Evolutionary conservation across 1,140 invertebrate genomes (phyloP).

Genomic region (Sycobia sp.): DNA sequence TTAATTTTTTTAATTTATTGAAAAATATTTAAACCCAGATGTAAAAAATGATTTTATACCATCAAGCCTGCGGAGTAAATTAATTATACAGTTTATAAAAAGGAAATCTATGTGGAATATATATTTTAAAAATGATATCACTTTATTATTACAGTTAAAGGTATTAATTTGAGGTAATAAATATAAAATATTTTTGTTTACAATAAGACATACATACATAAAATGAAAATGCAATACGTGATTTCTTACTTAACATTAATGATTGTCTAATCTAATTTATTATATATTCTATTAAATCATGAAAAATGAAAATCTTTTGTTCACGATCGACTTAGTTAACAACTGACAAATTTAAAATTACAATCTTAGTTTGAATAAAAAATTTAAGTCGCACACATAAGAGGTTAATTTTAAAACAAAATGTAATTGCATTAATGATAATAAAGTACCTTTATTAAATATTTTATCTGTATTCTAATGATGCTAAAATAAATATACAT

Average conservation of each 20-base stretch:
- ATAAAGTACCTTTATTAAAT: constrained; percentile 29
- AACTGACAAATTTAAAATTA: constrained; percentile 5
- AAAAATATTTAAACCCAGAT: too few relatives aligned
- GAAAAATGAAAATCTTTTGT: constrained; percentile 14
- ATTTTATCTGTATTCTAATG: constrained; percentile 10
- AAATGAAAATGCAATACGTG: constrained; percentile 15
- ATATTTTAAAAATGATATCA: constrained; percentile 25
- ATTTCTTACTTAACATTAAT: constrained; percentile 7
- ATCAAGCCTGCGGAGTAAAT: too few relatives aligned
- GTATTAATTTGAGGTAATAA: constrained; percentile 23
- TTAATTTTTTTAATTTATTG: too few relatives aligned
- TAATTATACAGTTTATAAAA: neutral
- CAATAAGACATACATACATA: constrained; percentile 25
- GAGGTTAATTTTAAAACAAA: constrained; percentile 26
- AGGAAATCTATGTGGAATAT: neutral
- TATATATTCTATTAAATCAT: constrained; percentile 11
- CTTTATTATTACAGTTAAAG: constrained; percentile 33
- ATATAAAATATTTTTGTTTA: constrained; percentile 31
- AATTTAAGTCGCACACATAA: constrained; percentile 22
- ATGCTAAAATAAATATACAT: constrained; percentile 33
- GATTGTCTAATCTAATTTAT: constrained; percentile 15
- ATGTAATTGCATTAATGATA: constrained; percentile 15
- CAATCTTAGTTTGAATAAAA: constrained; percentile 17
- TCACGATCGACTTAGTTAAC: constrained; percentile 8
- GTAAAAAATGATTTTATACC: too few relatives aligned